phyloP scores from a whole-genome alignment of 2,888 invertebrate genomes.

The Stenoptilia bipunctidactyla region DNA sequence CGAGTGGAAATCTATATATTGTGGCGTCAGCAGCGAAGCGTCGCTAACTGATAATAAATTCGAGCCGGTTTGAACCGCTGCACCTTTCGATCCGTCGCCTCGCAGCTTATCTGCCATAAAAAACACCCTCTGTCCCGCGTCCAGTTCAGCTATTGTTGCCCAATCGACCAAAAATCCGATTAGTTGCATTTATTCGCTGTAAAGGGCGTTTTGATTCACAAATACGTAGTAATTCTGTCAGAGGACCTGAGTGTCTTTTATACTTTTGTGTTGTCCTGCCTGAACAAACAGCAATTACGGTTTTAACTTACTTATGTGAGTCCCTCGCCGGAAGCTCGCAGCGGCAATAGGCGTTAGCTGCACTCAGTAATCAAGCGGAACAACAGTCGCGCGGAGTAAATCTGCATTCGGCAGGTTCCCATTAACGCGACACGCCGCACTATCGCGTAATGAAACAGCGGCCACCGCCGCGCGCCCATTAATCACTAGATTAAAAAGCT shows the following conservation, averaged over 20 bases:
- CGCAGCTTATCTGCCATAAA: neutral
- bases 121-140: neutral
- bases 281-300: too few relatives aligned
- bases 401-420: neutral
- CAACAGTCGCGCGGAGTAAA: neutral
- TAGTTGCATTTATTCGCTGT: neutral
- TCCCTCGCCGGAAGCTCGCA: too few relatives aligned
- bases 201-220: too few relatives aligned
- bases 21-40: too few relatives aligned
- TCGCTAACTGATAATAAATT: too few relatives aligned
- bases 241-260: too few relatives aligned
- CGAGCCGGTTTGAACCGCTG: too few relatives aligned
- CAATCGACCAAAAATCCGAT: conserved; percentile 1
- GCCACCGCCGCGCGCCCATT: neutral
- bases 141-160: neutral
- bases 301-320: too few relatives aligned
- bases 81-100: neutral
- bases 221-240: too few relatives aligned
- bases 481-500: conserved; percentile 1
- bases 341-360: too few relatives aligned
- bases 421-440: neutral
- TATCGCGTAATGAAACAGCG: neutral
- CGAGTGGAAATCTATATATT: too few relatives aligned
- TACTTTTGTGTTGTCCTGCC: too few relatives aligned
- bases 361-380: neutral